Evolutionary conservation across 2,888 invertebrate species (phyloP).

Genomic region (Drosophila engyochracea): DNA sequence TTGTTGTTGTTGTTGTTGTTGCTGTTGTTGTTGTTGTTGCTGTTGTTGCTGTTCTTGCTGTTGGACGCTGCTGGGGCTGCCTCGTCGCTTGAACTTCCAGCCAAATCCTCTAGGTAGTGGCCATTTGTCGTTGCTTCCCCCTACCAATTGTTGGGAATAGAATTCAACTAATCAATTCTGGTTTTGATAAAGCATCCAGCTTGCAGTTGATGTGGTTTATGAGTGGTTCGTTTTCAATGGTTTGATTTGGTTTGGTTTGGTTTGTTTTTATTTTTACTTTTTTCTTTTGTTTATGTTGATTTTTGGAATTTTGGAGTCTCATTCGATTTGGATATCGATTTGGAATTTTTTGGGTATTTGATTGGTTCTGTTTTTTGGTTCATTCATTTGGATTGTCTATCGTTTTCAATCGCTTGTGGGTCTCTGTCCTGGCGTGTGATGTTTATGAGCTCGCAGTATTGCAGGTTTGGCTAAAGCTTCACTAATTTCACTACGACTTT

Average conservation of each 20-base stretch:
- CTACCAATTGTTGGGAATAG: slow-evolving; percentile 86
- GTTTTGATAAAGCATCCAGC: slow-evolving; percentile 80
- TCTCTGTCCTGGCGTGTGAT: slow-evolving; percentile 75
- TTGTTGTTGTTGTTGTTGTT: slow-evolving; percentile 3
- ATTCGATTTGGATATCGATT: slow-evolving; percentile 47
- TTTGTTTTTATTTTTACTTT: slow-evolving; percentile 6
- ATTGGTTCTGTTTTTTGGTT: slow-evolving; percentile 7
- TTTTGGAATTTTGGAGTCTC: slow-evolving; percentile 20
- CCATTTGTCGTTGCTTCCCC: slow-evolving; percentile 86
- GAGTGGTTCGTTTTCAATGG: slow-evolving; percentile 42
- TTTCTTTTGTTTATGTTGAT: slow-evolving; percentile 20
- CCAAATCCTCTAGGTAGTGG: slow-evolving; percentile 86
- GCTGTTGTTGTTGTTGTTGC: not conserved
- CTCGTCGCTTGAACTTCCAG: slow-evolving; percentile 85
- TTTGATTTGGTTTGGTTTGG: slow-evolving; percentile 26
- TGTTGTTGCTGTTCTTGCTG: slow-evolving; percentile 3
- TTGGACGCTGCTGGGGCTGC: slow-evolving; percentile 31
- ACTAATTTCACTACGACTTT: slow-evolving; percentile 85
- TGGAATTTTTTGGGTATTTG: slow-evolving; percentile 28
- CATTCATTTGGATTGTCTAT: slow-evolving; percentile 47
- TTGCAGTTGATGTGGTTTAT: slow-evolving; percentile 59
- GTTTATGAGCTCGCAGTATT: slow-evolving; percentile 83
- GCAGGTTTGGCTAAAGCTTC: slow-evolving; percentile 85
- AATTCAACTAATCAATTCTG: slow-evolving; percentile 86
- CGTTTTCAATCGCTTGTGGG: slow-evolving; percentile 55